These are phyloP conservation scores for Nyctalus aviator DNA, from an alignment of 2,797 vertebrate species.

Conservation along the genomic window DNA sequence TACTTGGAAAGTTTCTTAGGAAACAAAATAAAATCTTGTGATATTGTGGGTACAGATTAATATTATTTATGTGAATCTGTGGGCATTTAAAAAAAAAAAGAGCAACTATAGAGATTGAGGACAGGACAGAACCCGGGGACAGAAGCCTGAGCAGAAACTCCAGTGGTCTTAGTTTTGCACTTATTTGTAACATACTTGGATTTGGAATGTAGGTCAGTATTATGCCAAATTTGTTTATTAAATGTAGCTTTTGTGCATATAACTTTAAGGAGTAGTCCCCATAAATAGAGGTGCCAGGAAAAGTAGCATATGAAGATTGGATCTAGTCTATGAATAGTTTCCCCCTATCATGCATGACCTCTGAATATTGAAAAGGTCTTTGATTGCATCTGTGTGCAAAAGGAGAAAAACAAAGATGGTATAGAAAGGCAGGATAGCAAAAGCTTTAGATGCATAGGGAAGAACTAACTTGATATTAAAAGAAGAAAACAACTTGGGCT, in stretches of 20 bases:
- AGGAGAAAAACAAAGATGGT: neutral
- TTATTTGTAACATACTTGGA: neutral
- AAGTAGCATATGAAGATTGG: neutral
- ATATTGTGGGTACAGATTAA: slow-evolving; percentile 39
- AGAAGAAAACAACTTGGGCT: neutral
- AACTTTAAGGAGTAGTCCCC: neutral
- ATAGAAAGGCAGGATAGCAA: neutral
- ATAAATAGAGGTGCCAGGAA: neutral
- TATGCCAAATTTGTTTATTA: neutral
- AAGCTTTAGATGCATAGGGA: neutral
- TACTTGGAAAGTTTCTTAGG: neutral
- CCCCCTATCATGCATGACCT: neutral
- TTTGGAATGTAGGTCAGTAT: neutral
- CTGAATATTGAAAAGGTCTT: neutral
- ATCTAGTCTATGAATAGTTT: neutral
- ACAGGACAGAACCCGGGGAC: neutral
- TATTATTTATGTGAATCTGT: slow-evolving; percentile 21
- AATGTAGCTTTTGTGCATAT: neutral
- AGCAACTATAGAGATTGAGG: neutral
- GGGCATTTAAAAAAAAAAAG: neutral
- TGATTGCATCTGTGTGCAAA: neutral
- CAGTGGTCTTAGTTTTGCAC: neutral
- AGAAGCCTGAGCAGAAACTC: neutral
- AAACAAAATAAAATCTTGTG: slow-evolving; percentile 20
- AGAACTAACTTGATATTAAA: neutral